These are phyloP conservation scores for Zoanthus sociatus DNA, from an alignment of 92 coral and sea anemone species.

Conservation along the genomic window DNA sequence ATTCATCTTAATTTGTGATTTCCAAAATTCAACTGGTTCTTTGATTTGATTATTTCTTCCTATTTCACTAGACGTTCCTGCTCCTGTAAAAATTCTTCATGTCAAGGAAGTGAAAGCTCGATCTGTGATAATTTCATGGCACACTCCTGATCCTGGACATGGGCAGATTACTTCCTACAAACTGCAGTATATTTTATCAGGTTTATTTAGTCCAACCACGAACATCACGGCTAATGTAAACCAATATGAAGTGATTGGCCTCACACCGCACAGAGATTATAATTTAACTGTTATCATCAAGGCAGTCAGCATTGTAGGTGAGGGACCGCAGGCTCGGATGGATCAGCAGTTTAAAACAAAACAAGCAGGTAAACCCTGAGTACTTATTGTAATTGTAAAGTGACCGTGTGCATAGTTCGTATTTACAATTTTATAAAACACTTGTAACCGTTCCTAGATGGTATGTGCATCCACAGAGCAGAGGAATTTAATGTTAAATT, in stretches of 20 bases:
- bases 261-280: not conserved
- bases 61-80: not conserved
- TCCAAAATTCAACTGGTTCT: too few relatives aligned
- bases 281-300: not conserved
- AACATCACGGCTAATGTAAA: not conserved
- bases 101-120: conserved; percentile 1
- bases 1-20: too few relatives aligned
- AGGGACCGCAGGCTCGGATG: not conserved
- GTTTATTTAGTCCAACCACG: not conserved
- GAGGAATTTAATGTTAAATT: too few relatives aligned
- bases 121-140: not conserved
- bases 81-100: not conserved
- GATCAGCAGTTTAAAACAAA: not conserved
- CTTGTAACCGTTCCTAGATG: too few relatives aligned
- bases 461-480: too few relatives aligned
- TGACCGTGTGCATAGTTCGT: too few relatives aligned
- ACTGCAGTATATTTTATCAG: not conserved
- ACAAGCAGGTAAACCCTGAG: not conserved
- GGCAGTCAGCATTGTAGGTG: not conserved
- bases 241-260: not conserved
- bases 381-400: too few relatives aligned
- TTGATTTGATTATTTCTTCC: too few relatives aligned
- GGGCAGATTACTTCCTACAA: conserved; percentile 14
- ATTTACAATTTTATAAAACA: too few relatives aligned
- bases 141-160: not conserved